Evolutionary conservation across 2,113 vertebrate genomes (phyloP).

Genomic region (Corythaixoides concolor): DNA sequence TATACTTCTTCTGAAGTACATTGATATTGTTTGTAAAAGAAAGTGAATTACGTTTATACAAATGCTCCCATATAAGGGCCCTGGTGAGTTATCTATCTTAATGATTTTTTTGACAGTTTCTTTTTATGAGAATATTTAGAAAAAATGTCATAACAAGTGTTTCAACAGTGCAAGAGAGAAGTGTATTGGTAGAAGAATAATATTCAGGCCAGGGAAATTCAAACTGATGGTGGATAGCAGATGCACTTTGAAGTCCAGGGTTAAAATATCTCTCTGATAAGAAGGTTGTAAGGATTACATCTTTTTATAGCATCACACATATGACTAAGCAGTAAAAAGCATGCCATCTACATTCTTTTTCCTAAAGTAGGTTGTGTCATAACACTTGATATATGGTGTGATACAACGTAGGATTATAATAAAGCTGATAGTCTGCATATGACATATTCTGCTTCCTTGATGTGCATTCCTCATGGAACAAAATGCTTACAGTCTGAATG

Average conservation of each 20-base stretch:
- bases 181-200: background rate
- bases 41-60: background rate
- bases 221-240: background rate
- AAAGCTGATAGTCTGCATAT: background rate
- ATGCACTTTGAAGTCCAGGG: background rate
- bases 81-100: background rate
- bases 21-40: background rate
- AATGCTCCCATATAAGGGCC: background rate
- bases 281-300: constrained; percentile 21
- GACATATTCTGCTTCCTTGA: background rate
- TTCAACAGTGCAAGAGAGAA: background rate
- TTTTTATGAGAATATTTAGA: background rate
- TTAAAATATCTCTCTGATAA: constrained; percentile 21
- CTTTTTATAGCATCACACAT: constrained; percentile 4
- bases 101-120: background rate
- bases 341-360: background rate
- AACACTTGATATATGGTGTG: background rate
- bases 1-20: background rate
- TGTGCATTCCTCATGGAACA: background rate
- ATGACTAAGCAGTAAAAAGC: constrained; percentile 27
- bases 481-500: background rate
- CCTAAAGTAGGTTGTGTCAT: background rate
- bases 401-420: background rate
- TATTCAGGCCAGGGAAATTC: background rate
- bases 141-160: background rate